A percentile compares a stretch with the other conserved stretches of the same genome.
phyloP scores from a whole-genome alignment of 2,888 invertebrate species.

The Agriopis marginaria region DNA sequence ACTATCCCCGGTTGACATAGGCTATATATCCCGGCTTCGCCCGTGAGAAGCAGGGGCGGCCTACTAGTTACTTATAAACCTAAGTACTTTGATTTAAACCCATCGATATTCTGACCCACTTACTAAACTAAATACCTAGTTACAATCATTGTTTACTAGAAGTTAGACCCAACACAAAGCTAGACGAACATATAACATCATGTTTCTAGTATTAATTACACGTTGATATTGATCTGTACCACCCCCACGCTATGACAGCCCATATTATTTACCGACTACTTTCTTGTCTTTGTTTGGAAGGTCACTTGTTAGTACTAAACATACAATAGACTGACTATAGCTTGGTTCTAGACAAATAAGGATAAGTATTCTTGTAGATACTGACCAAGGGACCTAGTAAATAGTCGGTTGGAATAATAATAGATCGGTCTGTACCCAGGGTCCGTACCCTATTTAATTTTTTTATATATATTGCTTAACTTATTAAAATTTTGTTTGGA shows the following conservation, averaged over 20 bases:
- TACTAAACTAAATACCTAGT: not conserved
- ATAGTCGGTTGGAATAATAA: no score
- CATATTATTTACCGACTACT: constrained; percentile 1
- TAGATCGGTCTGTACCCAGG: no score
- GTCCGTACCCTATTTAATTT: no score
- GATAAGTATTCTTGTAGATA: no score
- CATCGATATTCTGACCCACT: not conserved
- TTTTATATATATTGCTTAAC: no score
- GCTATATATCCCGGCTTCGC: no score
- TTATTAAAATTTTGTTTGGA: no score
- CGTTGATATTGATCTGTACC: not conserved
- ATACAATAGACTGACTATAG: not conserved
- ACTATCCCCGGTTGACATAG: no score
- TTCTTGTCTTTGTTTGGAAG: constrained; percentile 2
- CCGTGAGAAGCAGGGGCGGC: no score
- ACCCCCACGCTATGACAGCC: not conserved
- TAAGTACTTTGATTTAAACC: not conserved
- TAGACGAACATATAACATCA: not conserved
- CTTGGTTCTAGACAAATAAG: no score
- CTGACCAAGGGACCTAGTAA: no score
- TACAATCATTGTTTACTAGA: not conserved
- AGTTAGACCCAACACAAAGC: not conserved
- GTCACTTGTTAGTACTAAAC: not conserved
- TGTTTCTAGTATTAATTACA: constrained; percentile 2
- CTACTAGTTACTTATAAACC: no score